These are phyloP conservation scores for Philhelius pedissequus DNA, from an alignment of 2,888 invertebrate species.

Conservation along the genomic window DNA sequence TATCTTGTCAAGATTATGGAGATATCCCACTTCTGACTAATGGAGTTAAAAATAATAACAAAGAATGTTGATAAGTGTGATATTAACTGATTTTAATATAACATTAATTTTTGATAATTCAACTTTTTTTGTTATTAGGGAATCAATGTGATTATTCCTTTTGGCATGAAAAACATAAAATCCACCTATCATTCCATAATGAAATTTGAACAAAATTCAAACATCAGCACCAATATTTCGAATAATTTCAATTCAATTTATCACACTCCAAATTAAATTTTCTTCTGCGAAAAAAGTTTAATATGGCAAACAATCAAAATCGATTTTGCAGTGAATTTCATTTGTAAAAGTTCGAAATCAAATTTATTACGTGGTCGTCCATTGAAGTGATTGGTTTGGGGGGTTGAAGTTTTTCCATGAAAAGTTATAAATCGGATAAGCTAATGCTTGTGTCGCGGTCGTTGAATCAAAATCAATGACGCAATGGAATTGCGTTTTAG, in stretches of 20 bases:
- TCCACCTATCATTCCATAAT: neutral
- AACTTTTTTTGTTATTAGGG: neutral
- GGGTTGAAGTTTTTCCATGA: neutral
- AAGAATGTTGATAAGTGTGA: neutral
- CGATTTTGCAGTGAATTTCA: neutral
- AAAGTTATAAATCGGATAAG: neutral
- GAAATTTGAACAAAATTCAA: neutral
- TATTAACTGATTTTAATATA: neutral
- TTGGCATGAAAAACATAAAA: neutral
- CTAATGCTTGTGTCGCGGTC: neutral
- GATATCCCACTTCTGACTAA: neutral
- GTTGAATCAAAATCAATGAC: neutral
- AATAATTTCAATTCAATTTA: constrained; percentile 12
- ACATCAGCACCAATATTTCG: neutral
- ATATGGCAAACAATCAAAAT: neutral
- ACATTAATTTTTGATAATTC: neutral
- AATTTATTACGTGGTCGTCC: neutral
- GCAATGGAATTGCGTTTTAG: too few species aligned
- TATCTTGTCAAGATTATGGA: neutral
- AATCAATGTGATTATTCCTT: neutral
- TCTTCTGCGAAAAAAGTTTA: neutral
- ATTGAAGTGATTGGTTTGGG: neutral
- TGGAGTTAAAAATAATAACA: neutral
- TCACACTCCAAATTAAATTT: neutral
- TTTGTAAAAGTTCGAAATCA: neutral